Percentiles rank a stretch among this genome's conserved stretches.
phyloP scores from a whole-genome alignment of 1,140 invertebrate genomes.

The Heterodera schachtii region DNA sequence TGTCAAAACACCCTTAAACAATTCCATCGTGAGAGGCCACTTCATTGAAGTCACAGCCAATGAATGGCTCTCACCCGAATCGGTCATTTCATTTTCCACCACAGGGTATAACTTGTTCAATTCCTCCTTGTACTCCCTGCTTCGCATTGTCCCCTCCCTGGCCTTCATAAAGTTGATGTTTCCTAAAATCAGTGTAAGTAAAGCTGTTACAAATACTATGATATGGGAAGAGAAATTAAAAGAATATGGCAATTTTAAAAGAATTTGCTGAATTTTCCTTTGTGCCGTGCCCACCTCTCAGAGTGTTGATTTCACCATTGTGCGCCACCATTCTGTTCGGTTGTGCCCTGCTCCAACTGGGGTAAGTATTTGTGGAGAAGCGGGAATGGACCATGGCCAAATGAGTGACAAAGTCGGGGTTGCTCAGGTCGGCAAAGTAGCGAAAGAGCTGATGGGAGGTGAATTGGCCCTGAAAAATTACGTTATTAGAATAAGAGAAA shows the following conservation, averaged over 20 bases:
- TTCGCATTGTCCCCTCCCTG: constrained; percentile 95
- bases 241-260: too few species aligned
- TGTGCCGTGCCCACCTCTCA: constrained; percentile 16
- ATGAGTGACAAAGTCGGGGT: constrained; percentile 86
- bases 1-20: constrained; percentile 77
- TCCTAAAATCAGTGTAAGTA: constrained; percentile 71
- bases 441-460: constrained; percentile 92
- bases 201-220: too few species aligned
- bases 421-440: constrained; percentile 76
- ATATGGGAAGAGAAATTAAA: too few species aligned
- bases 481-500: too few species aligned
- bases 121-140: constrained; percentile 77
- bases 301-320: constrained; percentile 86
- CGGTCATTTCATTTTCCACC: constrained; percentile 93
- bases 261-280: constrained; percentile 74
- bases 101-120: constrained; percentile 90
- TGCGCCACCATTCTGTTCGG: constrained; percentile 93
- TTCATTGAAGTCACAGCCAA: neutral
- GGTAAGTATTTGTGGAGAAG: constrained; percentile 98
- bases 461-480: constrained; percentile 77
- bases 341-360: constrained; percentile 97
- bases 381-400: constrained; percentile 84
- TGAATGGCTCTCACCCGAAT: constrained; percentile 72
- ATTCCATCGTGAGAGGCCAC: constrained; percentile 68
- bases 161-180: constrained; percentile 99